These are phyloP conservation scores for Mythimna lalbum DNA, from an alignment of 2,888 invertebrate species.

Conservation along the genomic window DNA sequence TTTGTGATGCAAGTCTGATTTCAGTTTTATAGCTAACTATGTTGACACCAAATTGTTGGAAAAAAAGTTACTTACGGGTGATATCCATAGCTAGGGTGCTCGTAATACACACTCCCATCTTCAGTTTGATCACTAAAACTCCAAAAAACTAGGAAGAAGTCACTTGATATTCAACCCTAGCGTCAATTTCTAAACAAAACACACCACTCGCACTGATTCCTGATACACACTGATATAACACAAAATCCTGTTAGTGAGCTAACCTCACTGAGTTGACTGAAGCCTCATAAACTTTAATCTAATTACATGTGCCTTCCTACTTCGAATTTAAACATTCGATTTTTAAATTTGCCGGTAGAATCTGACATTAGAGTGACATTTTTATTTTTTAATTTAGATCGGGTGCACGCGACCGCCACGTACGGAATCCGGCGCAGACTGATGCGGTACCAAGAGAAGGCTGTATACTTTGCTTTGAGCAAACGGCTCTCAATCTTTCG, in stretches of 20 bases:
- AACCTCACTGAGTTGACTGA: conserved; percentile 75
- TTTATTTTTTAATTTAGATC: conserved; percentile 37
- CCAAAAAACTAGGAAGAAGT: conserved; percentile 27
- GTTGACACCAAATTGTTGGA: conserved; percentile 16
- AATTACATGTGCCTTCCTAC: conserved; percentile 71
- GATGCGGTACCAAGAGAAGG: conserved; percentile 68
- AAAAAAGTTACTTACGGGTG: conserved; percentile 80
- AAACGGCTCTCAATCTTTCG: conserved; percentile 78
- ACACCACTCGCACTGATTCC: conserved; percentile 63
- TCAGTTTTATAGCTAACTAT: conserved; percentile 30
- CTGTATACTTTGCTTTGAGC: conserved; percentile 74
- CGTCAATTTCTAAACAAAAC: conserved; percentile 57
- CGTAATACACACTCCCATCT: conserved; percentile 84
- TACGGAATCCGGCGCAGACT: conserved; percentile 69
- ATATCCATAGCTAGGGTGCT: conserved; percentile 87
- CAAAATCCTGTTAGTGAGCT: conserved; percentile 75
- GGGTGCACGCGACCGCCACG: conserved; percentile 72
- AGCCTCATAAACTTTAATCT: conserved; percentile 79
- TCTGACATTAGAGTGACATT: conserved; percentile 49
- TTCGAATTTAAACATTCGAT: conserved; percentile 47
- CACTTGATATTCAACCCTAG: conserved; percentile 24
- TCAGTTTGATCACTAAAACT: conserved; percentile 57
- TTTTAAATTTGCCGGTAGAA: conserved; percentile 51
- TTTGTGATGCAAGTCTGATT: conserved; percentile 50
- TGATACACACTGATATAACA: conserved; percentile 65